Percentiles rank a stretch among this genome's conserved stretches.
Conservation (phyloP, 2,888 invertebrate species). For the Kuschelorhynchus macadamiae region DNA sequence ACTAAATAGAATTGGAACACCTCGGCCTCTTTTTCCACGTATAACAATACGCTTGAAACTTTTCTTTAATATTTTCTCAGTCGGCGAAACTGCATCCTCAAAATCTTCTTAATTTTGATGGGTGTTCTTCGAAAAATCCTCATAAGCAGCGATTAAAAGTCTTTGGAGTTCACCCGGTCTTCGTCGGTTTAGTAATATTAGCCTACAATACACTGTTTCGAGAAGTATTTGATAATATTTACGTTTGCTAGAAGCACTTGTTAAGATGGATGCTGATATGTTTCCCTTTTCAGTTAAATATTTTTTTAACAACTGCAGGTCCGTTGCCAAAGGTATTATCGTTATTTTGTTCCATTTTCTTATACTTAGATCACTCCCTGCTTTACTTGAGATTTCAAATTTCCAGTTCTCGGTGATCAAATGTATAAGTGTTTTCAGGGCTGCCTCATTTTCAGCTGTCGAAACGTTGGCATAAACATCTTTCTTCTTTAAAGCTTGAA, state of each 20-base stretch:
- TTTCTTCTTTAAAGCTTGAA: neutral
- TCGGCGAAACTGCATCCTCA: too few species aligned
- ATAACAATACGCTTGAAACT: neutral
- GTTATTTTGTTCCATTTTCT: neutral
- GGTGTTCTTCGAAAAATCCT: too few species aligned
- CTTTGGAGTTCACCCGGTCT: too few species aligned
- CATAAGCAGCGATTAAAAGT: too few species aligned
- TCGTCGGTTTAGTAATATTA: too few species aligned
- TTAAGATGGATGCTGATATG: too few species aligned
- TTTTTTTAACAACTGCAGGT: neutral
- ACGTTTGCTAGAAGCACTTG: too few species aligned
- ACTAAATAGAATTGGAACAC: slow-evolving; percentile 3
- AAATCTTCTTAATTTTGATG: too few species aligned
- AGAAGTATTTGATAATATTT: too few species aligned
- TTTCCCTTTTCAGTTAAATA: neutral
- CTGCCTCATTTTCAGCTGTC: neutral
- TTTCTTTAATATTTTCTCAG: neutral
- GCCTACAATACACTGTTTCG: too few species aligned
- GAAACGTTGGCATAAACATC: neutral
- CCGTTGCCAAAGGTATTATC: neutral
- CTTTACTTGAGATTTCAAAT: neutral
- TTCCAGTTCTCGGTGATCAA: neutral
- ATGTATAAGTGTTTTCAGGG: neutral
- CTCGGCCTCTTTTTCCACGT: slow-evolving; percentile 3
- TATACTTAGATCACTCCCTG: neutral